phyloP scores from a whole-genome alignment of 1,140 invertebrate genomes.

The Drosophila repletoides region DNA sequence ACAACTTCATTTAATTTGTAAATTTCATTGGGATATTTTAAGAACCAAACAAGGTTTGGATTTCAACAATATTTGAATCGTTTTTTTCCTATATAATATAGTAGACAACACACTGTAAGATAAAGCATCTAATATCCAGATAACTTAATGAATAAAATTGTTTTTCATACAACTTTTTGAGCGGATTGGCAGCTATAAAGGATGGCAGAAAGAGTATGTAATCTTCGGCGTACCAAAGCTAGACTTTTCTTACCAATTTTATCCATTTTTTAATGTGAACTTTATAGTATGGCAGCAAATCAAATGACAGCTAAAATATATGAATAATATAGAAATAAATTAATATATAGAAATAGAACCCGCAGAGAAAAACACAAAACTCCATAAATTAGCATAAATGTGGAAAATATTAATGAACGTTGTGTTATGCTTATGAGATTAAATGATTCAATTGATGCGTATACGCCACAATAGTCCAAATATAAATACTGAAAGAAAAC shows the following conservation, averaged over 20 bases:
- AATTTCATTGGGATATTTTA: too few relatives aligned
- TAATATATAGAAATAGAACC: slow-evolving; percentile 37
- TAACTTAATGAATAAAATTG: too few relatives aligned
- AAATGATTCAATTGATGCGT: slow-evolving; percentile 41
- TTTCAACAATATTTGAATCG: too few relatives aligned
- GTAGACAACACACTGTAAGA: background rate
- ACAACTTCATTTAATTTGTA: too few relatives aligned
- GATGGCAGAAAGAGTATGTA: background rate
- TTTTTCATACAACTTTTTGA: too few relatives aligned
- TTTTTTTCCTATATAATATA: too few relatives aligned
- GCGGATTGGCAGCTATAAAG: too few relatives aligned
- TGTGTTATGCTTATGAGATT: slow-evolving; percentile 39
- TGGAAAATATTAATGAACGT: too few relatives aligned
- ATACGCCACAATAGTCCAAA: slow-evolving; percentile 19
- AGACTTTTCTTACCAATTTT: too few relatives aligned
- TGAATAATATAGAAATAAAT: too few relatives aligned
- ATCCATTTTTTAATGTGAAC: slow-evolving; percentile 35
- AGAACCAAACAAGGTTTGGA: too few relatives aligned
- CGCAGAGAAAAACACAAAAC: slow-evolving; percentile 40
- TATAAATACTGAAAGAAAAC: slow-evolving; percentile 44
- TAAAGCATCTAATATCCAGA: background rate
- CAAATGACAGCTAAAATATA: slow-evolving; percentile 40
- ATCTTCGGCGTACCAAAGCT: too few relatives aligned
- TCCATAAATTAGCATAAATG: slow-evolving; percentile 57
- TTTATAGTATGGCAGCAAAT: slow-evolving; percentile 57